Conservation (phyloP, 1,140 invertebrate species). For the Zaprionus nigranus region DNA sequence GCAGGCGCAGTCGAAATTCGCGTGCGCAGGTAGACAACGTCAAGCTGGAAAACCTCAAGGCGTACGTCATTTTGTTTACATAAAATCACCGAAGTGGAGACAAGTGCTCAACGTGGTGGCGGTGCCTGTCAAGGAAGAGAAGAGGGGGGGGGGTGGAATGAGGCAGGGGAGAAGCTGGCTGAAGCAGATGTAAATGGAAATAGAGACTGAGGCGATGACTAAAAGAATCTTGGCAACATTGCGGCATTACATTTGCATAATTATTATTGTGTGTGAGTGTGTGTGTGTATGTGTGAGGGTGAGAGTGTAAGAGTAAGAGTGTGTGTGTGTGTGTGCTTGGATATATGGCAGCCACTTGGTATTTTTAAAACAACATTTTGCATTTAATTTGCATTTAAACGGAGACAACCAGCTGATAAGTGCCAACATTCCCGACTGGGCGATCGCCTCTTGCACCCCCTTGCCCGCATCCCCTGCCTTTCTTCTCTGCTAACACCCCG, state of each 20-base stretch:
- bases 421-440: conserved; percentile 24
- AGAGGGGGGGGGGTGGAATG: neutral
- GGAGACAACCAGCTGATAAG: conserved; percentile 58
- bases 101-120: conserved; percentile 24
- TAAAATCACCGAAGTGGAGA: conserved; percentile 65
- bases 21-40: conserved; percentile 45
- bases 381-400: conserved; percentile 74
- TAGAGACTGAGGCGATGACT: conserved; percentile 34
- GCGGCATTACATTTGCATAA: conserved; percentile 79
- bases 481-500: neutral
- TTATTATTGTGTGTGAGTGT: conserved; percentile 61
- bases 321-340: neutral
- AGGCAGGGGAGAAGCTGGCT: neutral
- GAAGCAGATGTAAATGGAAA: conserved; percentile 20
- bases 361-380: conserved; percentile 39
- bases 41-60: conserved; percentile 60
- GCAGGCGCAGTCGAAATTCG: conserved; percentile 23
- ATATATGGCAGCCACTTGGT: conserved; percentile 9
- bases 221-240: conserved; percentile 73
- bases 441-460: neutral
- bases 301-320: too few species aligned
- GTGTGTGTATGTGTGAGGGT: conserved; percentile 17
- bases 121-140: neutral
- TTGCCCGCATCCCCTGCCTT: neutral
- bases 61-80: conserved; percentile 79